A percentile compares a stretch with the other conserved stretches of the same genome.
phyloP scores from a whole-genome alignment of 2,888 invertebrate genomes.

The Spilosoma lubricipeda region DNA sequence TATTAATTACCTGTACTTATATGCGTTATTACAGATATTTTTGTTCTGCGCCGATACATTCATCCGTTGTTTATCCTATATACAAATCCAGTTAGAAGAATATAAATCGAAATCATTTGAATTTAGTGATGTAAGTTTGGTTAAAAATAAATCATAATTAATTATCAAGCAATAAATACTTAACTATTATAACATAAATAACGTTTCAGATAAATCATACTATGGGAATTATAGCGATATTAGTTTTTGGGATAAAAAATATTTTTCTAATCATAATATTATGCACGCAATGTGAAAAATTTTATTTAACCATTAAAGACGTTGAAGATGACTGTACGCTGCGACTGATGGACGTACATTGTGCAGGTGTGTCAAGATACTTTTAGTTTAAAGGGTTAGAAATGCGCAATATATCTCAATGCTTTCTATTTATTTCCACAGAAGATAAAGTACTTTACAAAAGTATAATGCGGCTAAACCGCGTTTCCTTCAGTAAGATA shows the following conservation, averaged over 20 bases:
- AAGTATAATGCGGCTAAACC: conserved; percentile 16
- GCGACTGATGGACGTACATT: neutral
- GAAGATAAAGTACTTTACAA: conserved; percentile 15
- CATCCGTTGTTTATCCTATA: conserved; percentile 5
- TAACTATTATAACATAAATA: neutral
- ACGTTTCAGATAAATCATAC: neutral
- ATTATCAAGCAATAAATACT: neutral
- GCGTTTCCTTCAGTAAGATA: neutral
- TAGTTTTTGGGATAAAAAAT: conserved; percentile 21
- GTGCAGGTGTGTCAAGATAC: conserved; percentile 19
- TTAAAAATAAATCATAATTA: neutral
- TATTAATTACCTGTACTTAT: no score
- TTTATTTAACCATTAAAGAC: conserved; percentile 7
- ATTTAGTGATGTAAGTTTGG: conserved; percentile 3
- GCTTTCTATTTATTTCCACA: conserved; percentile 2
- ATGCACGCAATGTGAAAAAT: conserved; percentile 9
- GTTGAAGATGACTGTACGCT: conserved; percentile 4
- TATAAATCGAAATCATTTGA: neutral
- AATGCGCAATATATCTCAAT: neutral
- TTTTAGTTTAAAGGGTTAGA: no score
- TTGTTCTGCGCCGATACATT: conserved; percentile 9
- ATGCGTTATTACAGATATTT: conserved; percentile 18
- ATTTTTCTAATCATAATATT: conserved; percentile 3
- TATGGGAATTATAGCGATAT: neutral
- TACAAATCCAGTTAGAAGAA: conserved; percentile 11